Base-by-base conservation (phyloP, 2,113 vertebrate genomes). In the Illadopsis cleaveri region DNA sequence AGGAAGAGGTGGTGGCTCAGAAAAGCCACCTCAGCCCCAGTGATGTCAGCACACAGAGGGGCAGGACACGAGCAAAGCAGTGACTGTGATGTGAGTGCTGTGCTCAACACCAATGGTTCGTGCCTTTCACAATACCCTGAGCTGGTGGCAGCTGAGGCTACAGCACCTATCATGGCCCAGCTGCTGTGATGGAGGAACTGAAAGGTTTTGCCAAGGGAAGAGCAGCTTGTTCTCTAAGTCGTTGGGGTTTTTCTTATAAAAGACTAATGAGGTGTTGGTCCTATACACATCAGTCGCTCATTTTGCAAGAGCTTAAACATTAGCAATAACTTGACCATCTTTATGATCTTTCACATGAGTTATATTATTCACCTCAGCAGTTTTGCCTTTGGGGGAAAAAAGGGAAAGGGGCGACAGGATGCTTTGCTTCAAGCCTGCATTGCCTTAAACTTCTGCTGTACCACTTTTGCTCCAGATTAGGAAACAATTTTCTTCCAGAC, bases 401-500 rank as follows among this genome's bases (percentile, higher is more conserved):
- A 38, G 33, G 38, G 20, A 42, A 84, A 42, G 24, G 21, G 33
- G 69, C 35, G 25, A 61, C 42, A 47, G 44, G 27, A n/a, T 47
- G 42, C 37, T 66, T 87, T 91, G 45, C 57, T 72, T 94, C 65
- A 62, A 81, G 60, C 31, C 57, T 65, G 78, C 35, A 61, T 76
- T 90, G 90, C 42, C 76, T 79, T 82, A 89, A 84, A 73, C 28
- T 51, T 62, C 37, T 90, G 44, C 60, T 51, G 40, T 72, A 80
- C 42, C 27, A 31, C 16, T 93, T 89, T 89, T 83, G 33, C 28
- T 90, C 86, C 76, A 72, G 84, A 75, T 92, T 76, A 92, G 73
- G 77, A 87, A 96, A 75, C 38, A 57, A 48, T 30, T 68, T 54
- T 42, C 18, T 61, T 61, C 70, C 54, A 61, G 66, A 82, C 45